A percentile compares a stretch with the other conserved stretches of the same genome.
Conservation (phyloP, 1,140 invertebrate genomes). For the Cardiocondyla obscurior region DNA sequence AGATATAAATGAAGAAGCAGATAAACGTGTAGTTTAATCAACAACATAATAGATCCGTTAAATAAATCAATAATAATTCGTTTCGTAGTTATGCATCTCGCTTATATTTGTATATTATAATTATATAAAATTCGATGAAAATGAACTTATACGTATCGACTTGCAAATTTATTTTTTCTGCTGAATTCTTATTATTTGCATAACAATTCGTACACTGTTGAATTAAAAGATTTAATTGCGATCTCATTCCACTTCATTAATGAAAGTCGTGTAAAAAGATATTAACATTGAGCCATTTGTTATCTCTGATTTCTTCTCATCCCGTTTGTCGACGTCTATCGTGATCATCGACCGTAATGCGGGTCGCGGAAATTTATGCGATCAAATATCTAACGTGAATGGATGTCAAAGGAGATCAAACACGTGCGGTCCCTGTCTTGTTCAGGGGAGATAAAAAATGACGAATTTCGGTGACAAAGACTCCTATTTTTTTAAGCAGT, state of each 20-base stretch:
- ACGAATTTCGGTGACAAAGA: background rate
- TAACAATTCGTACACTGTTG: background rate
- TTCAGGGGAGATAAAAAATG: constrained; percentile 18
- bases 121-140: background rate
- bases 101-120: background rate
- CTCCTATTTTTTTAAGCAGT: constrained; percentile 21
- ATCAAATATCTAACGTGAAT: constrained; percentile 52
- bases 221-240: background rate
- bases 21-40: background rate
- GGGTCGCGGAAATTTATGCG: constrained; percentile 55
- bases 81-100: background rate
- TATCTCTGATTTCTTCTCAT: constrained; percentile 27
- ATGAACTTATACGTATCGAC: too few relatives aligned
- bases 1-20: background rate
- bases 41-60: background rate
- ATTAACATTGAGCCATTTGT: constrained; percentile 37
- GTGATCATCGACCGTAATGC: constrained; percentile 36
- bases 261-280: constrained; percentile 2
- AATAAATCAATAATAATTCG: background rate
- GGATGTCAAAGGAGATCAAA: constrained; percentile 40
- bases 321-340: constrained; percentile 52
- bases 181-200: background rate
- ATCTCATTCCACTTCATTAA: background rate
- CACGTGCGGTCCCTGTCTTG: constrained; percentile 26
- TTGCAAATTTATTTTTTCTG: background rate